Conservation (phyloP, 2,113 vertebrate genomes). For the Tor tambroides region DNA sequence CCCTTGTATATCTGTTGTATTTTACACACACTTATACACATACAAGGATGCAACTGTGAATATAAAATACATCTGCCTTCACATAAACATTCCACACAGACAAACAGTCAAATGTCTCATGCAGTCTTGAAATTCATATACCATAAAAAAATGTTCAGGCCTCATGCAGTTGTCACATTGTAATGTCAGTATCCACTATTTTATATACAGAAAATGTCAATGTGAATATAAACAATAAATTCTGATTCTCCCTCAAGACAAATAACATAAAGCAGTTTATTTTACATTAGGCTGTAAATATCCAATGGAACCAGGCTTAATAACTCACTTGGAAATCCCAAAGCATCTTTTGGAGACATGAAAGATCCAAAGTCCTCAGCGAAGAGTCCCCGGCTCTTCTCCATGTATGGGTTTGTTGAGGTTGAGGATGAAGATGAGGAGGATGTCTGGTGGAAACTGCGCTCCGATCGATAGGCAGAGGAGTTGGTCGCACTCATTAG, state of each 20-base stretch:
- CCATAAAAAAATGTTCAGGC: neutral
- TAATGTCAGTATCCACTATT: neutral
- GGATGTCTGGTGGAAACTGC: conserved; percentile 81
- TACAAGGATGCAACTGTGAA: neutral
- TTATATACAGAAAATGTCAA: neutral
- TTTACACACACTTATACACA: neutral
- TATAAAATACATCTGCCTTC: neutral
- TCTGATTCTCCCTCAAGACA: neutral
- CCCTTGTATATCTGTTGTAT: conserved; percentile 9
- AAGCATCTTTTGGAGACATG: conserved; percentile 80
- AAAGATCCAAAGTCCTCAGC: conserved; percentile 89
- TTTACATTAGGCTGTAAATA: neutral
- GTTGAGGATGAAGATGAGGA: conserved; percentile 69
- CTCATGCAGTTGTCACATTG: neutral
- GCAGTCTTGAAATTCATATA: conserved; percentile 2
- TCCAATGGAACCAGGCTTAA: conserved; percentile 4
- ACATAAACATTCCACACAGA: neutral
- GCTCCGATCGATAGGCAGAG: conserved; percentile 84
- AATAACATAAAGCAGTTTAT: neutral
- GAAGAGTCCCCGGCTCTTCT: conserved; percentile 87
- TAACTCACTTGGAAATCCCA: conserved; percentile 87
- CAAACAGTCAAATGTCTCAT: neutral
- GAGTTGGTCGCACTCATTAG: conserved; percentile 82
- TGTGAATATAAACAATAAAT: neutral
- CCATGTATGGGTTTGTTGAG: conserved; percentile 84